Conservation (phyloP, 2,888 invertebrate genomes). For the Tipula confusa region DNA sequence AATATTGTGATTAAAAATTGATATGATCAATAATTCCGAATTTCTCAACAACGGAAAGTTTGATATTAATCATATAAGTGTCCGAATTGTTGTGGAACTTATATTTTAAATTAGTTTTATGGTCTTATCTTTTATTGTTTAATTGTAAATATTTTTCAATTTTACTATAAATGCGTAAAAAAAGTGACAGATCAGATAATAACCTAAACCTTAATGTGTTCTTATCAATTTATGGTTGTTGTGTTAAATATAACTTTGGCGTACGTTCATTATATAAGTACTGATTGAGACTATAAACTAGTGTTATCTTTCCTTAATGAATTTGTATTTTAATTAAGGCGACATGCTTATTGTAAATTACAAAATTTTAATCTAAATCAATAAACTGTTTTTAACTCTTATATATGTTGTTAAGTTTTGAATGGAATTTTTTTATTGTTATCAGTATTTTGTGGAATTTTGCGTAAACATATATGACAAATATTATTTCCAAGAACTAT, state of each 20-base stretch:
- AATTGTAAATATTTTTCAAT: background rate
- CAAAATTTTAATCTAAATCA: background rate
- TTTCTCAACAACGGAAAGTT: too few relatives aligned
- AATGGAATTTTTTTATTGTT: background rate
- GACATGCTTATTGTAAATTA: background rate
- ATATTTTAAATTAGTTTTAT: too few relatives aligned
- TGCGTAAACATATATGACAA: background rate
- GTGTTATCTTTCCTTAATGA: background rate
- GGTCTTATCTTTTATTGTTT: too few relatives aligned
- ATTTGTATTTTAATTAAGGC: background rate
- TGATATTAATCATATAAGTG: too few relatives aligned
- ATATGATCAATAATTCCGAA: too few relatives aligned
- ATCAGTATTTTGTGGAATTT: background rate
- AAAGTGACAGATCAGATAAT: background rate
- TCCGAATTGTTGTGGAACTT: too few relatives aligned
- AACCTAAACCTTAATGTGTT: too few relatives aligned
- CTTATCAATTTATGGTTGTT: background rate
- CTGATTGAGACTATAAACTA: background rate
- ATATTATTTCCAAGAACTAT: too few relatives aligned
- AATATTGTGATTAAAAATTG: too few relatives aligned
- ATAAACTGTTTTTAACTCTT: too few relatives aligned
- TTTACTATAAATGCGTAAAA: too few relatives aligned
- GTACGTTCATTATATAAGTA: background rate
- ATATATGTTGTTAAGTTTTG: background rate
- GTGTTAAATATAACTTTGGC: background rate